Evolutionary conservation across 2,113 vertebrate genomes (phyloP).

Genomic region (Tursiops truncatus): DNA sequence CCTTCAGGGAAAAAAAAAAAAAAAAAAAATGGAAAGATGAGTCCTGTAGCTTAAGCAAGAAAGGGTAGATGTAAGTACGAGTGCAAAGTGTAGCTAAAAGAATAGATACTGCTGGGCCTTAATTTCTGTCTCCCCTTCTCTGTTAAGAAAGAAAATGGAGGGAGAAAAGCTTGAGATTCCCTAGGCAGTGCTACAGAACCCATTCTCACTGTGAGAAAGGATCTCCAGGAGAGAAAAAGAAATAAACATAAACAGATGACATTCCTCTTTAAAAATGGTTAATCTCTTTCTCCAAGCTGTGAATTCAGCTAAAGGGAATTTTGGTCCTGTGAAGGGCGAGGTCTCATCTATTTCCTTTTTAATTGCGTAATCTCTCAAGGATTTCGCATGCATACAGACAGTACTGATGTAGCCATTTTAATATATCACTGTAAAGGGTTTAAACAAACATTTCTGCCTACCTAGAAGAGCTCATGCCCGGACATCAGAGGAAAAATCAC

Average conservation of each 20-base stretch:
- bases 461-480: not conserved
- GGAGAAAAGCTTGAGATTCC: not conserved
- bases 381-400: constrained; percentile 52
- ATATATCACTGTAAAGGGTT: constrained; percentile 39
- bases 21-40: not conserved
- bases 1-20: not conserved
- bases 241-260: constrained; percentile 21
- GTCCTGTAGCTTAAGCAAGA: not conserved
- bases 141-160: not conserved
- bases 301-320: constrained; percentile 43
- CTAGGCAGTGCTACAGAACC: not conserved
- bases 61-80: not conserved
- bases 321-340: not conserved
- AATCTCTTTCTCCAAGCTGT: not conserved
- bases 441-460: constrained; percentile 32
- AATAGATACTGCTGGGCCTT: not conserved
- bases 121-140: not conserved
- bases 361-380: constrained; percentile 54
- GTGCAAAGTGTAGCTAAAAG: not conserved
- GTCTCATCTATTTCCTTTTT: constrained; percentile 38
- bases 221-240: not conserved
- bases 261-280: constrained; percentile 34
- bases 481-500: constrained; percentile 8
- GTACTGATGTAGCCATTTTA: not conserved
- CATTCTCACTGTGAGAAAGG: not conserved